Conservation (phyloP, 2,888 invertebrate genomes). For the Macrosoma leucophasiata region DNA sequence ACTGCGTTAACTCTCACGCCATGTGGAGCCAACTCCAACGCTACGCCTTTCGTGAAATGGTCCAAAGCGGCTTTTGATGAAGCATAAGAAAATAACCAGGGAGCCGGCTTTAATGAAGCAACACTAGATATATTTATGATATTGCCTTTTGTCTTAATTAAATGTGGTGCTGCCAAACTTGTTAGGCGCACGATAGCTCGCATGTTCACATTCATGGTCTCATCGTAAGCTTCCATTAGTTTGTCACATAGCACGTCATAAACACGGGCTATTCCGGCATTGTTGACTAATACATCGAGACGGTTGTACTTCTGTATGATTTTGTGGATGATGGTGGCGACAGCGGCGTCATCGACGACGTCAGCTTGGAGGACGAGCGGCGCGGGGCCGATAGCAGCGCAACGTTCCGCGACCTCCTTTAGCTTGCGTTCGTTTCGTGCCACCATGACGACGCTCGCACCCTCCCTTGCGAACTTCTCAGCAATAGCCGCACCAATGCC, state of each 20-base stretch:
- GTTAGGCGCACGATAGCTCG: constrained; percentile 33
- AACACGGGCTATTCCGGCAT: constrained; percentile 16
- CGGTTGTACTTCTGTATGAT: constrained; percentile 79
- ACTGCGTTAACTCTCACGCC: constrained; percentile 56
- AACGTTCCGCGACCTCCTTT: constrained; percentile 31
- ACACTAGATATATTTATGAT: constrained; percentile 44
- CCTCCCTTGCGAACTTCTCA: constrained; percentile 71
- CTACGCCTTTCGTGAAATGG: constrained; percentile 4
- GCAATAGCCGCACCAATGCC: constrained; percentile 79
- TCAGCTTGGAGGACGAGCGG: constrained; percentile 14
- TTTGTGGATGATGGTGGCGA: constrained; percentile 60
- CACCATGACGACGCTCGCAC: constrained; percentile 42
- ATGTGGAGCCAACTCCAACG: constrained; percentile 31
- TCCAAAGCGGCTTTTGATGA: constrained; percentile 5
- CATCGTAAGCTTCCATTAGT: constrained; percentile 33
- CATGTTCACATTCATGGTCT: constrained; percentile 34
- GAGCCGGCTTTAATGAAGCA: constrained; percentile 12
- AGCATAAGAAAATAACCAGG: not conserved
- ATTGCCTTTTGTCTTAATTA: constrained; percentile 37
- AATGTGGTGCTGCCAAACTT: constrained; percentile 32
- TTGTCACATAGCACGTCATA: constrained; percentile 27
- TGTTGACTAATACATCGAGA: constrained; percentile 82
- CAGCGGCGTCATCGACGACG: constrained; percentile 17
- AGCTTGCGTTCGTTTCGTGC: constrained; percentile 53
- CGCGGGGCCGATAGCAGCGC: constrained; percentile 26